phyloP scores from a whole-genome alignment of 1,140 invertebrate species.

The Lepidurus apus region DNA sequence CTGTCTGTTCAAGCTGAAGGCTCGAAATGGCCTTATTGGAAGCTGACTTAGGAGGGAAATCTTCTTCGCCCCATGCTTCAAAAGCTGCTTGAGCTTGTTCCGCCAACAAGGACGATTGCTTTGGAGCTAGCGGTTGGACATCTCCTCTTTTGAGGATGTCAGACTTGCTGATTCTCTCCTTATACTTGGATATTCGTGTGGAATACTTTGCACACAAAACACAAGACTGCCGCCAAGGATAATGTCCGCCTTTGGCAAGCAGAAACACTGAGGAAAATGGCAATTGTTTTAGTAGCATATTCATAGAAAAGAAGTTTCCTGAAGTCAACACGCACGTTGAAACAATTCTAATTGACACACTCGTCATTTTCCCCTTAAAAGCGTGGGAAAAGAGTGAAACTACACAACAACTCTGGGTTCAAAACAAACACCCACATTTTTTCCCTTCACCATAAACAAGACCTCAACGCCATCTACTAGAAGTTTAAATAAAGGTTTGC shows the following conservation, averaged over 20 bases:
- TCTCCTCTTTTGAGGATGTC: neutral
- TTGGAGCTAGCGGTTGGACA: neutral
- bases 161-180: neutral
- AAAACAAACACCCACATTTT: no score
- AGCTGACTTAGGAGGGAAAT: neutral
- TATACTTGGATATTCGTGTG: neutral
- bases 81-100: slow-evolving; percentile 7
- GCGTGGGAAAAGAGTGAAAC: no score
- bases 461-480: no score
- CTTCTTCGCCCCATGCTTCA: neutral
- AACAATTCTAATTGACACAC: neutral
- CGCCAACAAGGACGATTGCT: neutral
- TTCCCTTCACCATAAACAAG: no score
- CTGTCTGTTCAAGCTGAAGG: no score
- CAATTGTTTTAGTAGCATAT: neutral
- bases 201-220: neutral
- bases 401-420: no score
- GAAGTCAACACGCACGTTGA: neutral
- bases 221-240: neutral
- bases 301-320: neutral
- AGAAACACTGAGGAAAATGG: neutral
- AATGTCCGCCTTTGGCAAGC: neutral
- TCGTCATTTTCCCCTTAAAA: no score
- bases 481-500: neutral
- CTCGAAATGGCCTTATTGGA: neutral